These are phyloP conservation scores for Nemoura dubitans DNA, from an alignment of 2,888 invertebrate species.

Conservation along the genomic window DNA sequence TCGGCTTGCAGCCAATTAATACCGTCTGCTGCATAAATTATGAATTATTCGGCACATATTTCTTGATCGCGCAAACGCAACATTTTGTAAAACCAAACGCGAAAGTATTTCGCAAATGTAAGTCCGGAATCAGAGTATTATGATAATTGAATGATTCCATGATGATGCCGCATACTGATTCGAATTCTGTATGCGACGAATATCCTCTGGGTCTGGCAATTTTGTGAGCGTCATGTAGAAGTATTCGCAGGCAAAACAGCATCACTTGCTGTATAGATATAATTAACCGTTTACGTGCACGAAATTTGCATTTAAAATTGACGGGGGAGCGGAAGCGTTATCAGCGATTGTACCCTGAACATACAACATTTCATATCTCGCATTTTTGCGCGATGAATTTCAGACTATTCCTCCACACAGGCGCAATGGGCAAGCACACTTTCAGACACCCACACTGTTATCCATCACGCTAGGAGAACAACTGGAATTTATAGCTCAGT, in stretches of 20 bases:
- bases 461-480: background rate
- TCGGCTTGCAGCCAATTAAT: background rate
- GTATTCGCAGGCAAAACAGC: background rate
- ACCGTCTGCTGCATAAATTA: background rate
- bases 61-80: background rate
- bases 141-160: background rate
- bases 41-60: background rate
- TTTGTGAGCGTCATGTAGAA: background rate
- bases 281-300: conserved; percentile 12
- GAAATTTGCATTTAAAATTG: conserved; percentile 7
- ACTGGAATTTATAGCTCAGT: background rate
- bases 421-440: background rate
- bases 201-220: background rate
- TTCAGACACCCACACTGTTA: background rate
- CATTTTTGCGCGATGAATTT: background rate
- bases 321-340: conserved; percentile 7
- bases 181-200: background rate
- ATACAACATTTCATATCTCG: background rate
- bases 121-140: background rate
- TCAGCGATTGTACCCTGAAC: background rate
- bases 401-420: background rate
- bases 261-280: conserved; percentile 7
- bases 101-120: background rate
- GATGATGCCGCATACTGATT: background rate
- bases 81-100: background rate